Base-by-base conservation (phyloP, 2,797 vertebrate genomes). In the Nasua narica region DNA sequence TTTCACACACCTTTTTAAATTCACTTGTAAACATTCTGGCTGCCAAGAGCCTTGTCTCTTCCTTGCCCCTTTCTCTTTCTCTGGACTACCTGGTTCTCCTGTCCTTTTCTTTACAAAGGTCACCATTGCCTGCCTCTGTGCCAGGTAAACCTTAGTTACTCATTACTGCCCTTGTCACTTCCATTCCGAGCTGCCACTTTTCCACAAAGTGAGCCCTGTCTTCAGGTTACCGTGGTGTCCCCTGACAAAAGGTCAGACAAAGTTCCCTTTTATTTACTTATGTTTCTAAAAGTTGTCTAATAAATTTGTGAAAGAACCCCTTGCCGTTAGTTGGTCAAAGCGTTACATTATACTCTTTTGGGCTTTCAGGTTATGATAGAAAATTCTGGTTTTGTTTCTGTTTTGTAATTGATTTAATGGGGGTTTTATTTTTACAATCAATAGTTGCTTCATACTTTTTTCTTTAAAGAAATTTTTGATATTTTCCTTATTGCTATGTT, bases 201-300 rank as follows among this genome's bases (percentile, higher is more conserved):
- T 43, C 76, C 60, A 85, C 29, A 60, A 84, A 94, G 18, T 60
- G 67, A 94, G 46, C 50, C 67, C 37, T 90, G 23, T 79, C 14
- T 67, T 67, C 58, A 1, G 0, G 79, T 97, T 93, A 60, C 87
- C 21, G 21, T 81, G 62, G 37, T 69, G 21, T 69, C 21, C 60
- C 72, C 27, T 32, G n/a, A 94, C 50, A 81, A 93, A 84, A 92
- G 56, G 56, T 54, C 52, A 72, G 12, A 48, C 83, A 74, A 60
- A 43, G 19, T 50, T 72, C 67, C 19, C 19, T 87, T 69, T 86
- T 69, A 50, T 40, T 83, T 37, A 12, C 40, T 74, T 74, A 27
- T 18, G n/a, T 91, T 90, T 95, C 72, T 84, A 81, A 92, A 90
- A 90, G n/a, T 12, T 90, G 48, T 69, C 92, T 77, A 76, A 81